Evolutionary conservation across 2,113 vertebrate species (phyloP), one percentile per base, ranked within the genome.

Genomic region (Poecilia latipinna): DNA sequence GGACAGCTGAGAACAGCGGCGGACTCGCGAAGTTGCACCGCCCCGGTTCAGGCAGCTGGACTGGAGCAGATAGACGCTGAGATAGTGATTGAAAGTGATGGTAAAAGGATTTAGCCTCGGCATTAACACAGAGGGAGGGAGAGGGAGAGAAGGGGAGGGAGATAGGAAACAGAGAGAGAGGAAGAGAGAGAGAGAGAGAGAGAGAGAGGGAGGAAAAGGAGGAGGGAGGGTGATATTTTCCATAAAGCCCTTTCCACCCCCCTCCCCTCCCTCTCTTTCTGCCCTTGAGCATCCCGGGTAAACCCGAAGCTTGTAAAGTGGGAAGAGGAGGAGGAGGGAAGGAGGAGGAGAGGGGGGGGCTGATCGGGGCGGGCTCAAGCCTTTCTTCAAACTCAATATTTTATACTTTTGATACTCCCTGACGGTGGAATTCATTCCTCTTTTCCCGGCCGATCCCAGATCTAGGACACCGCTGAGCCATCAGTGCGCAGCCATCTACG

Each of bases 1-100:
- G 35, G 15, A 91, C 91, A 90, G 88, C 76, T 87, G 61, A 74
- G 72, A 76, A 68, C 68, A 39, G 75, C 73, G 75, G 76, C 65
- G 60, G 62, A 92, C 79, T 90, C 91, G 96, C 94, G 95, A 96
- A 96, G 96, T 96, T 96, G 95, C 96, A 95, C 95, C 96, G 93
- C 95, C 94, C 90, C 63, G 94, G 94, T 93, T 92, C 94, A 94
- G 94, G 93, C 79, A 94, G 91, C 93, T 90, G 94, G 74, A 81
- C 82, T 54, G 65, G 54, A 80, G 82, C 90, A 94, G 95, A 96
- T 96, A 96, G 94, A 96, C 96, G 96, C 96, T 94, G 91, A 92
- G 95, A 95, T 96, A 94, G 96, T 94, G 96, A 95, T 95, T 96
- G 96, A 95, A 95, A 96, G 96, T 94, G 96, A 95, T 93, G 95